A percentile compares a stretch with the other conserved stretches of the same genome.
phyloP scores from a whole-genome alignment of 2,113 vertebrate genomes.

The Notechis scutatus region DNA sequence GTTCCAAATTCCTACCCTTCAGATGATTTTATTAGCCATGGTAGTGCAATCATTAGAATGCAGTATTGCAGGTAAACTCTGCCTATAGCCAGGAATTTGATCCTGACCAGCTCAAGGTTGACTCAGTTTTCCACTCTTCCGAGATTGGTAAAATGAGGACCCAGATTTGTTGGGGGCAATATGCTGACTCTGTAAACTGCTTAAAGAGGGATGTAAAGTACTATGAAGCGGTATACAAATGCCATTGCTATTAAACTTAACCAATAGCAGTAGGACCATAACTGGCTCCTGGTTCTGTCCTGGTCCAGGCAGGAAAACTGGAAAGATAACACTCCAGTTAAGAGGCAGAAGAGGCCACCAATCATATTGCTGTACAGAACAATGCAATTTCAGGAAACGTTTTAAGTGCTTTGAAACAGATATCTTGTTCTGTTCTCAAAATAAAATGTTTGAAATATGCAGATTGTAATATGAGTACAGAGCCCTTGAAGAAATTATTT shows the following conservation, averaged over 20 bases:
- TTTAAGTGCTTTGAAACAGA: not conserved
- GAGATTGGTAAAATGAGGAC: not conserved
- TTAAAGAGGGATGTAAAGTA: too few relatives aligned
- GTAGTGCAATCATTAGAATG: not conserved
- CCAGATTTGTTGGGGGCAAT: not conserved
- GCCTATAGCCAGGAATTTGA: not conserved
- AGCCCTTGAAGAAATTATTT: not conserved
- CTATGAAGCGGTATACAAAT: too few relatives aligned
- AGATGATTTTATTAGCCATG: not conserved
- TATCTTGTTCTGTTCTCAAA: not conserved
- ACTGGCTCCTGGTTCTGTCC: not conserved
- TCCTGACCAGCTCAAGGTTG: not conserved
- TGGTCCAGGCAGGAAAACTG: not conserved
- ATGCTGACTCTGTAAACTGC: too few relatives aligned
- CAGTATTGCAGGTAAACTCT: not conserved
- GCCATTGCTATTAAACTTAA: not conserved
- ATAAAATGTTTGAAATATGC: not conserved
- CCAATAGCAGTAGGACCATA: not conserved
- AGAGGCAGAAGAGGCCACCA: not conserved
- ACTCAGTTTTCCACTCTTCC: not conserved
- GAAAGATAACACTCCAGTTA: not conserved
- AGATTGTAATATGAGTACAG: not conserved
- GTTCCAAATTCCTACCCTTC: not conserved
- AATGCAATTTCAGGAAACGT: not conserved
- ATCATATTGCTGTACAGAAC: not conserved